Evolutionary conservation across 1,140 invertebrate genomes (phyloP), one percentile per base, ranked within the genome.

Genomic region (Meloidogyne floridensis): DNA sequence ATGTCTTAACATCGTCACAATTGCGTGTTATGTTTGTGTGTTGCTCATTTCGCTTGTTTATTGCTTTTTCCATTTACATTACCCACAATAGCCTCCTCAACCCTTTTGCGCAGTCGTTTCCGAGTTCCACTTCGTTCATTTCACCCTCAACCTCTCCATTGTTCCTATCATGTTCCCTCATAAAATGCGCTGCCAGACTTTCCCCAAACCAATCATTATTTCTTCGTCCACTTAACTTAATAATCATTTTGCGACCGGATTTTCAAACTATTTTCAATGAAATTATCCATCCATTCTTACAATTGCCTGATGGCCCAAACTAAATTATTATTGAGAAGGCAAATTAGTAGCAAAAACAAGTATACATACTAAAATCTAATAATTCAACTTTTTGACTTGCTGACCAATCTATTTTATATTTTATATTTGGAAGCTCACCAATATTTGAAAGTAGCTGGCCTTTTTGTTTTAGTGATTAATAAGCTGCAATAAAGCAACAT

Each of bases 131-230:
- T 18, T 65, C 59, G 15, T 65, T 65, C 10, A 65, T 65, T 65
- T 65, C 59, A 65, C 59, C 59, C 59, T 65, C 59, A 65, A 65
- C 59, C 59, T 65, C 59, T 18, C 59, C 59, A 13, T 65, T 65
- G 59, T 65, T 65, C n/a, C 59, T 11, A 65, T 65, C 59, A 65
- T 65, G 59, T 65, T 65, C n/a, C 59, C n/a, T 18, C 59, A n/a
- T 18, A n/a, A n/a, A 59, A 65, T 65, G 13, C 56, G 11, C 4
- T 15, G 15, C 59, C n/a, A 65, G n/a, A n/a, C 15, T n/a, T 13
- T 65, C 47, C n/a, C 15, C n/a, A 15, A 15, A n/a, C 15, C 59
- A 65, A 65, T 65, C 15, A 65, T 65, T 65, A n/a, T 65, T 7
- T n/a, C n/a, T 18, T n/a, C 7, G 4, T 6, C 59, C 15, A 65